Evolutionary conservation across 35 echinoderm and acorn worm species (phyloP).

Genomic region (Heliocidaris erythrogramma): DNA sequence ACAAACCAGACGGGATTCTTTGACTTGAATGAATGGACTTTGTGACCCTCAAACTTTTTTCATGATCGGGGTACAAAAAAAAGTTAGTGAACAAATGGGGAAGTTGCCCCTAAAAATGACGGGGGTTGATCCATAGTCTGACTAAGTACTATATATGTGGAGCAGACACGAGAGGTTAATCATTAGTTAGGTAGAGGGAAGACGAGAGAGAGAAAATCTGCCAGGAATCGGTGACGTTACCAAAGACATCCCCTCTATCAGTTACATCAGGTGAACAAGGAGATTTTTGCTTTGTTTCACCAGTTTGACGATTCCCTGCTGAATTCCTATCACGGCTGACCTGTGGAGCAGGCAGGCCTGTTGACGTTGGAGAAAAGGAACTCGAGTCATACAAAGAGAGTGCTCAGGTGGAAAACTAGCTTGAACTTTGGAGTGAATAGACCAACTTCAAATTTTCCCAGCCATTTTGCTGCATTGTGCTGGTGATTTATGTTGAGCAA

Average conservation of each 20-base stretch:
- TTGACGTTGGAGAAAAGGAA: constrained; percentile 16
- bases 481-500: background rate
- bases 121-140: background rate
- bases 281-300: constrained; percentile 3
- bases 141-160: background rate
- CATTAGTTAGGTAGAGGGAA: background rate
- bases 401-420: background rate
- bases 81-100: background rate
- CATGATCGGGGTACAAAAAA: background rate
- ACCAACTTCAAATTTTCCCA: background rate
- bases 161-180: background rate
- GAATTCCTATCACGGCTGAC: background rate
- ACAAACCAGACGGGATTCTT: background rate
- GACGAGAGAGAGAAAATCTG: background rate
- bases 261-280: background rate
- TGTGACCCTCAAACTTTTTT: background rate
- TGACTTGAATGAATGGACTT: background rate
- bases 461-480: background rate
- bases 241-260: background rate
- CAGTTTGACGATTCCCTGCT: background rate
- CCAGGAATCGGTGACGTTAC: background rate
- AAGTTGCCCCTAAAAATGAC: background rate
- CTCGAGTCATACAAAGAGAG: constrained; percentile 8
- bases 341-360: background rate
- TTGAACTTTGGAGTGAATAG: background rate